These are phyloP conservation scores for Drosophila barbarae DNA, from an alignment of 2,888 invertebrate genomes.

Conservation along the genomic window DNA sequence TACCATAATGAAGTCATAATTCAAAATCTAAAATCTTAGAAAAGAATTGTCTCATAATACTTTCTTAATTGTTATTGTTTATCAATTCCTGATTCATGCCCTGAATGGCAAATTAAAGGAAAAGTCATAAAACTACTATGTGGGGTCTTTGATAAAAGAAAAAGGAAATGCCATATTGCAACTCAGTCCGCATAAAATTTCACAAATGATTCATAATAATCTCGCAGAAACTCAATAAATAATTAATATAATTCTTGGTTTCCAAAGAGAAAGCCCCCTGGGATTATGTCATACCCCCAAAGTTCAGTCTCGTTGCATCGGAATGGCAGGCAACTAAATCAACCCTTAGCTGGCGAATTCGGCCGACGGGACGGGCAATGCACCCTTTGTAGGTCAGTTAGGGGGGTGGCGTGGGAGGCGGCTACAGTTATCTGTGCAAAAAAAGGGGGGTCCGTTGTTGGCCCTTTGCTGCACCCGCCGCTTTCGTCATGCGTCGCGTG, in stretches of 20 bases:
- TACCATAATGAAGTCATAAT: too few relatives aligned
- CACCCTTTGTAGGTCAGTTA: conserved; percentile 71
- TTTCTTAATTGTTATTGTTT: background rate
- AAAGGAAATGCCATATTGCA: background rate
- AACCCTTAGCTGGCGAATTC: conserved; percentile 51
- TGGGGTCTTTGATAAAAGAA: background rate
- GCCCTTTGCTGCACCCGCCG: conserved; percentile 10
- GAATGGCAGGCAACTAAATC: conserved; percentile 44
- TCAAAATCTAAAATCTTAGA: too few relatives aligned
- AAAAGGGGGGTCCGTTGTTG: conserved; percentile 3
- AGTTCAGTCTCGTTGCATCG: conserved; percentile 28
- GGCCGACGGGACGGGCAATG: conserved; percentile 52
- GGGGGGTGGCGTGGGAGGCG: conserved; percentile 39
- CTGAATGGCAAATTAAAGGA: background rate
- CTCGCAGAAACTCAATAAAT: too few relatives aligned
- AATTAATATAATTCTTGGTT: background rate
- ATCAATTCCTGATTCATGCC: background rate
- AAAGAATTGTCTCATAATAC: background rate
- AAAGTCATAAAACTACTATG: background rate
- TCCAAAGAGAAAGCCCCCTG: background rate
- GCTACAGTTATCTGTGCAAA: conserved; percentile 1
- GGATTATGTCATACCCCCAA: conserved; percentile 22
- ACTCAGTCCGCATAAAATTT: background rate
- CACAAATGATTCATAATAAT: background rate
- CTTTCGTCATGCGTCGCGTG: conserved; percentile 61